phyloP scores from a whole-genome alignment of 1,140 invertebrate species.

The Tachypleus tridentatus region DNA sequence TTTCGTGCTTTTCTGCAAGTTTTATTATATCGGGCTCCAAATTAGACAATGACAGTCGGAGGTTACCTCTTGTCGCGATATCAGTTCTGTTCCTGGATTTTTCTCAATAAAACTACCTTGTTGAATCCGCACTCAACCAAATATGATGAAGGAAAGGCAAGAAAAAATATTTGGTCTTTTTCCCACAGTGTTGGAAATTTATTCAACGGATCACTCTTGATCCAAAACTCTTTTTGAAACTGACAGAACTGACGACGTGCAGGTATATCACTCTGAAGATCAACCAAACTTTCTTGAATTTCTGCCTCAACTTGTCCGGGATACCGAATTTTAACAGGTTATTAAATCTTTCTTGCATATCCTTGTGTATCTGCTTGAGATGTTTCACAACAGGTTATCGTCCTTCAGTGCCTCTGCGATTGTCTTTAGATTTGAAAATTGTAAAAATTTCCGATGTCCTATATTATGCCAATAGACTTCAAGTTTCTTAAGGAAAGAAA shows the following conservation, averaged over 20 bases:
- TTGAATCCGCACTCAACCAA: slow-evolving; percentile 7
- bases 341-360: too few relatives aligned
- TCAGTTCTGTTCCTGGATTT: slow-evolving; percentile 5
- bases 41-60: slow-evolving; percentile 10
- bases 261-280: too few relatives aligned
- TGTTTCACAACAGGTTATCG: slow-evolving; percentile 9
- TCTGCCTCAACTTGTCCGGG: too few relatives aligned
- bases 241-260: too few relatives aligned
- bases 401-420: slow-evolving; percentile 8
- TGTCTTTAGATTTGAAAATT: slow-evolving; percentile 12
- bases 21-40: slow-evolving; percentile 9
- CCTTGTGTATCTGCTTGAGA: too few relatives aligned
- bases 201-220: not conserved
- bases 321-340: too few relatives aligned
- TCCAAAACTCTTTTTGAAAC: too few relatives aligned
- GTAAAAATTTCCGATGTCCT: not conserved
- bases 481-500: slow-evolving; percentile 13
- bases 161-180: not conserved
- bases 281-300: too few relatives aligned
- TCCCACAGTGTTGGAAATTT: slow-evolving; percentile 6
- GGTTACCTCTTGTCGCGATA: slow-evolving; percentile 4
- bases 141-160: not conserved
- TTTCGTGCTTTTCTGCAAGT: slow-evolving; percentile 7
- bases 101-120: slow-evolving; percentile 6
- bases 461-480: not conserved